Evolutionary conservation across 1,140 invertebrate genomes (phyloP).

Genomic region (Calephelis nemesis): DNA sequence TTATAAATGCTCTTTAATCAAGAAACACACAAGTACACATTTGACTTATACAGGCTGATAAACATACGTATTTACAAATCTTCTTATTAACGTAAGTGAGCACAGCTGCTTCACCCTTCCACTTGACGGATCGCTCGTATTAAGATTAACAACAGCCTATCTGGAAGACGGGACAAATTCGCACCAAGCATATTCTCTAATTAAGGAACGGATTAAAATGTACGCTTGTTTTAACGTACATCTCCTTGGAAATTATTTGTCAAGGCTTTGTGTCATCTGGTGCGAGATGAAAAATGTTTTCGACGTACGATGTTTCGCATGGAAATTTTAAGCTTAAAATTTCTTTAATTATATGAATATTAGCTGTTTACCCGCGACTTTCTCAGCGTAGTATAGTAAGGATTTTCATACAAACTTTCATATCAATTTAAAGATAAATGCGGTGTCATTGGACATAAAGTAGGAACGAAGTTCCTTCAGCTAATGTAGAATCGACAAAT

Average conservation of each 20-base stretch:
- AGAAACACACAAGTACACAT: too few species aligned
- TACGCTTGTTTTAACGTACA: slow-evolving; percentile 20
- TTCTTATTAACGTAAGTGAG: slow-evolving; percentile 38
- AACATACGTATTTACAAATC: slow-evolving; percentile 18
- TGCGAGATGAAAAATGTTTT: slow-evolving; percentile 10
- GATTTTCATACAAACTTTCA: too few species aligned
- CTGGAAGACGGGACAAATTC: slow-evolving; percentile 24
- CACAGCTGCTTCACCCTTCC: slow-evolving; percentile 36
- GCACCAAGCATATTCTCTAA: slow-evolving; percentile 22
- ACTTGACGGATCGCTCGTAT: slow-evolving; percentile 33
- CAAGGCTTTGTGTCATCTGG: neutral
- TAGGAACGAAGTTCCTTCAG: too few species aligned
- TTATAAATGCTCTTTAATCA: too few species aligned
- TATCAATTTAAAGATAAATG: too few species aligned
- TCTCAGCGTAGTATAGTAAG: too few species aligned
- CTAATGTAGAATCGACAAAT: too few species aligned
- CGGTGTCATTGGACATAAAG: too few species aligned
- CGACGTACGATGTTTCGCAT: neutral
- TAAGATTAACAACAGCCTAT: slow-evolving; percentile 33
- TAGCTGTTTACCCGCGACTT: too few species aligned
- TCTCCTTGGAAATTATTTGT: slow-evolving; percentile 9
- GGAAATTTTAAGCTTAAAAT: neutral
- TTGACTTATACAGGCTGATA: neutral
- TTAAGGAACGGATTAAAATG: slow-evolving; percentile 31
- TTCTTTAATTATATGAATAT: neutral